Evolutionary conservation across 2,888 invertebrate genomes (phyloP).

Genomic region (Ethmia dodecea): DNA sequence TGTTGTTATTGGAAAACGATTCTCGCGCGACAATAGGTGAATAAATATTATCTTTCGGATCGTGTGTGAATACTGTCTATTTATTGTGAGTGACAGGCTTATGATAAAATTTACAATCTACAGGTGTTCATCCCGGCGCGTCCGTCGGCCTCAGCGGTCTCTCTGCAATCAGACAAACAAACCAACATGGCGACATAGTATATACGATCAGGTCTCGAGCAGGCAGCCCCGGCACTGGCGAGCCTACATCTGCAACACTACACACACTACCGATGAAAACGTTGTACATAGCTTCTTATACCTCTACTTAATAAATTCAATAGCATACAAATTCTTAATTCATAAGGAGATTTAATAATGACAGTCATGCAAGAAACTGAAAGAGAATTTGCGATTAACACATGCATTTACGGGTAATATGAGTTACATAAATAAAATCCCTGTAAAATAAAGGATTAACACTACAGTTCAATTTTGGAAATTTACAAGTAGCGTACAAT

Average conservation of each 20-base stretch:
- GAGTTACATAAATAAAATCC: conserved; percentile 26
- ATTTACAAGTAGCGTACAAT: too few relatives aligned
- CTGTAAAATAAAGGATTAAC: conserved; percentile 42
- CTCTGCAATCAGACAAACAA: conserved; percentile 72
- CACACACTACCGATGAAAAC: conserved; percentile 50
- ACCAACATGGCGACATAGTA: conserved; percentile 63
- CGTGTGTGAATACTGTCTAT: conserved; percentile 32
- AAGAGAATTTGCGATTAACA: conserved; percentile 34
- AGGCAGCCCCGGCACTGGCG: conserved; percentile 54
- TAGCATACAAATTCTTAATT: not conserved
- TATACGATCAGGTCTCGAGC: conserved; percentile 35
- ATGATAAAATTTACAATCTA: conserved; percentile 43
- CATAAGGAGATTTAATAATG: too few relatives aligned
- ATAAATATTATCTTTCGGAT: too few relatives aligned
- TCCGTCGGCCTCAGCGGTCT: conserved; percentile 44
- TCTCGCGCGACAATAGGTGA: too few relatives aligned
- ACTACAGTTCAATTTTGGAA: too few relatives aligned
- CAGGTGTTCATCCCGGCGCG: conserved; percentile 42
- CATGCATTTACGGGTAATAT: conserved; percentile 27
- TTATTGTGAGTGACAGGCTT: conserved; percentile 35
- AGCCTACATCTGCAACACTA: conserved; percentile 73
- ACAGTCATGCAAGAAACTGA: conserved; percentile 45
- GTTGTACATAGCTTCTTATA: conserved; percentile 27
- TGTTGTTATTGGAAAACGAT: too few relatives aligned
- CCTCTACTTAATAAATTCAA: conserved; percentile 1